Conservation (phyloP, 1,140 invertebrate species). For the Hylaeus volcanicus region DNA sequence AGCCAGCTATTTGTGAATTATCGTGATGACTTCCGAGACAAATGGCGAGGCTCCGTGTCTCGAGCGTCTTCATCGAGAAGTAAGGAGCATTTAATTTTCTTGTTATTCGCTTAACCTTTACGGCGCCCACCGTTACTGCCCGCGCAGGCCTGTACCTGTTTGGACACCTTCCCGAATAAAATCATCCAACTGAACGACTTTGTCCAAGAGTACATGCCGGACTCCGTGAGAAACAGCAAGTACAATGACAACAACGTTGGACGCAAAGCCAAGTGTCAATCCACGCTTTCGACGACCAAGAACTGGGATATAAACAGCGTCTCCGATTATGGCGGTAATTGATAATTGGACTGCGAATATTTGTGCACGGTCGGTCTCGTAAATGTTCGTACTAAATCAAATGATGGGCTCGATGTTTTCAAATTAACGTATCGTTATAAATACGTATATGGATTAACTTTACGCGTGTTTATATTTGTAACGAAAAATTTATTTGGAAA, state of each 20-base stretch:
- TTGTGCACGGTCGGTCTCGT: no score
- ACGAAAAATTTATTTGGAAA: no score
- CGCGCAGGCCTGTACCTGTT: slow-evolving; percentile 65
- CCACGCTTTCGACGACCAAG: slow-evolving; percentile 49
- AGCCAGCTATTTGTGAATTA: neutral
- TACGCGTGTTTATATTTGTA: no score
- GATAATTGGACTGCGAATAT: neutral
- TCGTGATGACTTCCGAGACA: slow-evolving; percentile 20
- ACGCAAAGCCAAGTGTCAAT: slow-evolving; percentile 48
- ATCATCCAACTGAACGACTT: slow-evolving; percentile 69
- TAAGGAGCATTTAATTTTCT: neutral
- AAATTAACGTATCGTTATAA: no score
- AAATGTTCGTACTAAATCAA: no score
- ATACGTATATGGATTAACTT: no score
- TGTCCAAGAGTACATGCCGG: slow-evolving; percentile 68
- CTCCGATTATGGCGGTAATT: slow-evolving; percentile 58
- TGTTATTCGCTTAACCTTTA: slow-evolving; percentile 19
- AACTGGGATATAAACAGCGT: slow-evolving; percentile 51
- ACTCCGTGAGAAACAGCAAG: slow-evolving; percentile 54
- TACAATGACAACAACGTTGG: slow-evolving; percentile 25
- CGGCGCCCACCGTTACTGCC: no score
- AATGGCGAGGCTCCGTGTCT: slow-evolving; percentile 34
- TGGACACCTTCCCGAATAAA: slow-evolving; percentile 71
- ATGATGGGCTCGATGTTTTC: no score
- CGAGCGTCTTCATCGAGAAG: slow-evolving; percentile 44